Base-by-base conservation (phyloP, 2,113 vertebrate species). In the Microcebus lehilahytsara region DNA sequence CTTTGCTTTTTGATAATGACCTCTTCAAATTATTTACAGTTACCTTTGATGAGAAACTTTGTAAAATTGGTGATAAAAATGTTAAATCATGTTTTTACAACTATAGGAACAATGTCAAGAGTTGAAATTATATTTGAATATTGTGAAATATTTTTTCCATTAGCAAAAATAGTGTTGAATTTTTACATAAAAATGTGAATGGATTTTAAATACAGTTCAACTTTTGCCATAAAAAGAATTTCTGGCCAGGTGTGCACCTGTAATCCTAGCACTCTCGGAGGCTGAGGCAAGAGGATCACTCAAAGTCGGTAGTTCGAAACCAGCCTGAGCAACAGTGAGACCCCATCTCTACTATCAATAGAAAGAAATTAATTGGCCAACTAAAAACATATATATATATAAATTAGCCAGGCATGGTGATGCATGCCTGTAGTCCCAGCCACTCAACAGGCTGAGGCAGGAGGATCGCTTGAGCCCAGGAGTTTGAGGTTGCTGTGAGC, bases 1-100 rank as follows among this genome's bases (percentile, higher is more conserved):
- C 69, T 90, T 93, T 78, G 23, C n/a, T 62, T 86, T 95, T 93
- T 74, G 94, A n/a, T 79, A 40, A 74, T 67, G 27, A 66, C 51
- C 32, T 96, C 64, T 85, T 92, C 49, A 79, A 92, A 92, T 80
- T 74, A 62, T 66, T 51, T 49, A 88, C 34, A 42, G 13, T 62
- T 6, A 89, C 20, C 27, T 46, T 77, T 60, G n/a, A 85, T 85
- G 49, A 85, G 40, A 84, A 85, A 75, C 30, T 79, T 95, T 78
- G 20, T 64, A 79, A 9, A 67, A 81, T 51, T 60, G 42, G 30
- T 74, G 30, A 89, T 84, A 37, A 84, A 91, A 89, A 74, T 94
- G 4, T 94, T 83, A 74, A 83, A 51, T 85, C 12, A 22, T 67
- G 71, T 27, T 89, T 88, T 92, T 96, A 79, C 9, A 94, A 42